Base-by-base conservation (phyloP, 2,113 vertebrate species). In the Proteles cristata region DNA sequence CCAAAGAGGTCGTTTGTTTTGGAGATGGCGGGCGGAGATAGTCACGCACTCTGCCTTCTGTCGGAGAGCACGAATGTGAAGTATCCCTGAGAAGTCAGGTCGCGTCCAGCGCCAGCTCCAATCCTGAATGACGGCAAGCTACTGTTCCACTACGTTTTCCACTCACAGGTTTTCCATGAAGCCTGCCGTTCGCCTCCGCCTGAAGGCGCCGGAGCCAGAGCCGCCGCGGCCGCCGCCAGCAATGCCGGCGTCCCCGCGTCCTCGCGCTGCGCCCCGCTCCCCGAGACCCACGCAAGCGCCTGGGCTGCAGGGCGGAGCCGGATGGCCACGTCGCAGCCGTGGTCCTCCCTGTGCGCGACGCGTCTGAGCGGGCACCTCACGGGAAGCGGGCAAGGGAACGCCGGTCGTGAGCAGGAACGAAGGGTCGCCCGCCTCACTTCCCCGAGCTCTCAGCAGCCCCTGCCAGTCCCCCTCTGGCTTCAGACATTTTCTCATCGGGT, bases 321-420 rank as follows among this genome's bases (percentile, higher is more conserved):
- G n/a, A 11, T 0, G 9, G 39, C 26, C 93, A 39, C 4, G 2
- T 15, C 0, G n/a, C 4, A 1, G 2, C 88, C 23, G 0, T 0
- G 2, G 2, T 21, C 69, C 39, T 11, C 43, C 43, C 14, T 10
- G 69, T 33, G 82, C 61, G 2, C 26, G 2, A 65, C 9, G 8
- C 31, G 0, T 11, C 33, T 17, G 80, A 73, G 39, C 25, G 0
- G 35, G 25, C 26, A 0, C 45, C 53, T 66, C 31, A 5, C 73
- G 28, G 0, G 11, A 19, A 71, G 55, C n/a, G 23, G 53, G 33
- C 21, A 1, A 2, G 14, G 33, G 11, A 35, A 45, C 0, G 7
- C 43, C 11, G 7, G n/a, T 2, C 10, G 0, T 14, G 61, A 68
- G 16, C 19, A 26, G 12, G 58, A 63, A 71, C 8, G 26, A 4